Conservation (phyloP, 2,797 vertebrate species). For the Oreonectes daqikongensis region DNA sequence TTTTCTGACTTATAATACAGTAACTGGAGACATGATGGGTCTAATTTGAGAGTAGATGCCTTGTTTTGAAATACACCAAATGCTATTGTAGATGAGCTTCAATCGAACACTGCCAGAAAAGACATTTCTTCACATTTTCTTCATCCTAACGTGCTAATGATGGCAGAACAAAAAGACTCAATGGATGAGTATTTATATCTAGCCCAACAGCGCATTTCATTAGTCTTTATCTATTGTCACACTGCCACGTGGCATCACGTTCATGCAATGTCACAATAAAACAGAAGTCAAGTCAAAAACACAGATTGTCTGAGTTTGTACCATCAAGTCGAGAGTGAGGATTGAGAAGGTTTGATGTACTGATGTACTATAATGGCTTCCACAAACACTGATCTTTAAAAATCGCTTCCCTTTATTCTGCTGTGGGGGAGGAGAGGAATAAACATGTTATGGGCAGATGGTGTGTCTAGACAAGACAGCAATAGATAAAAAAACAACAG, state of each 20-base stretch:
- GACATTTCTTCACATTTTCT: not conserved
- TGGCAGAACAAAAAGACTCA: no score
- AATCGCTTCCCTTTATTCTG: conserved; percentile 7
- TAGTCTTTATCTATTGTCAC: no score
- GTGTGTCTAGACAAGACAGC: conserved; percentile 23
- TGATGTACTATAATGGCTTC: not conserved
- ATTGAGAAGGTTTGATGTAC: not conserved
- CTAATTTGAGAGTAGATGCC: no score
- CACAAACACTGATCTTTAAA: conserved; percentile 17
- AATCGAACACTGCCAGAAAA: not conserved
- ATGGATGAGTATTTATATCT: no score
- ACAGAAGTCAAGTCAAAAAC: not conserved
- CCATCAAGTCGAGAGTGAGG: not conserved
- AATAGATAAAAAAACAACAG: conserved; percentile 1
- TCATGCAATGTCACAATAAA: no score
- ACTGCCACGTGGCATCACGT: no score
- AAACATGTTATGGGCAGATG: conserved; percentile 30
- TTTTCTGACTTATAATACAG: not conserved
- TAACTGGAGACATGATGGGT: not conserved
- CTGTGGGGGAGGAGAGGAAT: conserved; percentile 10
- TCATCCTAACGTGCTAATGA: not conserved
- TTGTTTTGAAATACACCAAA: not conserved
- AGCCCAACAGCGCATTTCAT: no score
- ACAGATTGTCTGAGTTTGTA: not conserved
- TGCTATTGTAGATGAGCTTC: not conserved